Base-by-base conservation (phyloP, 2,113 vertebrate genomes). In the Acanthisitta chloris region DNA sequence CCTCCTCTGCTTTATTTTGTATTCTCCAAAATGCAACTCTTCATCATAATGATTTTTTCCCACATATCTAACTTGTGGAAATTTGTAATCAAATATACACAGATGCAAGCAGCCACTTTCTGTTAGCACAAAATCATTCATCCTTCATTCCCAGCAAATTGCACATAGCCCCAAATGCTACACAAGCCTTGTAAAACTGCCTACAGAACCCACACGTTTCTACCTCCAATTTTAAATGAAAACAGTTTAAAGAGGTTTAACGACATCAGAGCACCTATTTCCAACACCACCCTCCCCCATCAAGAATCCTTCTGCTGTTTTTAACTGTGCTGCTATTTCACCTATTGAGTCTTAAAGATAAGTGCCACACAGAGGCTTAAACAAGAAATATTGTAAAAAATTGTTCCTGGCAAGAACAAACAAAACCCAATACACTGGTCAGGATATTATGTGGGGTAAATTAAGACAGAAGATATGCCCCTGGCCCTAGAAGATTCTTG, bases 71-170 rank as follows among this genome's bases (percentile, higher is more conserved):
- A 80, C 18, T 65, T 92, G 28, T 33, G 46, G 28, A 82, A 43
- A 80, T 91, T 76, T 92, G 14, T 81, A 79, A 54, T 85, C 28
- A 52, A 82, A 77, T 21, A 34, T 23, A 33, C 36, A 83, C 19
- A 79, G 69, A 55, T 33, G 15, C 38, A 88, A 76, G 16, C 28
- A 74, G 46, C 43, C 57, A 49, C 66, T 86, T 84, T 43, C n/a
- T 65, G 49, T 65, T 52, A 76, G 62, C 42, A 72, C 66, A 94
- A 79, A 91, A 93, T 90, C 73, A 81, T 87, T 76, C 90, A 87
- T 13, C 38, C 48, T 52, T 69, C 62, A 81, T 51, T 86, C 64
- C n/a, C 49, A 90, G 49, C 13, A 90, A 94, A 89, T 42, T 69
- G 36, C 40, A 65, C 38, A 18, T 8, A 90, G 21, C 61, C 69